Evolutionary conservation across 1,140 invertebrate species (phyloP).

Genomic region (Ceratosolen solmsi): DNA sequence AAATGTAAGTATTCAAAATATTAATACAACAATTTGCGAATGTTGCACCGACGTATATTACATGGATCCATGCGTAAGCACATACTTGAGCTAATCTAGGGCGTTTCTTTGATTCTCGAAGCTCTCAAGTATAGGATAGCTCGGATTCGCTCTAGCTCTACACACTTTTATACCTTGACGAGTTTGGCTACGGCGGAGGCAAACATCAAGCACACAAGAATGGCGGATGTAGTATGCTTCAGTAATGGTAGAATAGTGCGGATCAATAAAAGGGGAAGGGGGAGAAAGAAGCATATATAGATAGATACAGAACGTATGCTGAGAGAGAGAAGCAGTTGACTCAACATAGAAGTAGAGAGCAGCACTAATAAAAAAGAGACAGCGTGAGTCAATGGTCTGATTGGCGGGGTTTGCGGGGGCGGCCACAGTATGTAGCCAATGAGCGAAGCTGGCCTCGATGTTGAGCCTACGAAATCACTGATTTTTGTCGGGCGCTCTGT

Average conservation of each 20-base stretch:
- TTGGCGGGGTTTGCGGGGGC: constrained; percentile 73
- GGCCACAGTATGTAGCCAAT: constrained; percentile 71
- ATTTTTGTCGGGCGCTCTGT: constrained; percentile 65
- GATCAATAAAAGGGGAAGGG: constrained; percentile 50
- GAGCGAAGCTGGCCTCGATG: constrained; percentile 70
- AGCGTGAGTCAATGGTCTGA: constrained; percentile 60
- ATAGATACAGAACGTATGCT: background rate
- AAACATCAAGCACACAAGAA: background rate
- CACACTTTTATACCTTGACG: background rate
- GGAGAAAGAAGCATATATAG: background rate
- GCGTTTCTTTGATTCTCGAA: background rate
- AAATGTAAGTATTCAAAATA: too few species aligned
- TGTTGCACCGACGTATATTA: too few species aligned
- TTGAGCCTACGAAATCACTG: constrained; percentile 70
- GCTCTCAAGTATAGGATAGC: too few species aligned
- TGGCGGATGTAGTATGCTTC: constrained; percentile 21
- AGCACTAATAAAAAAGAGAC: constrained; percentile 42
- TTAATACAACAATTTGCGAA: too few species aligned
- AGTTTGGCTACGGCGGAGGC: background rate
- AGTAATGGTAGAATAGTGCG: background rate
- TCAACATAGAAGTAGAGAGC: background rate
- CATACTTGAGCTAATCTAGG: background rate
- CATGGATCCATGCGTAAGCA: too few species aligned
- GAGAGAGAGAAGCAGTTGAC: constrained; percentile 19
- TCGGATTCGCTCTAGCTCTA: background rate